phyloP scores from a whole-genome alignment of 2,888 invertebrate species.

The Drosophila monieri region DNA sequence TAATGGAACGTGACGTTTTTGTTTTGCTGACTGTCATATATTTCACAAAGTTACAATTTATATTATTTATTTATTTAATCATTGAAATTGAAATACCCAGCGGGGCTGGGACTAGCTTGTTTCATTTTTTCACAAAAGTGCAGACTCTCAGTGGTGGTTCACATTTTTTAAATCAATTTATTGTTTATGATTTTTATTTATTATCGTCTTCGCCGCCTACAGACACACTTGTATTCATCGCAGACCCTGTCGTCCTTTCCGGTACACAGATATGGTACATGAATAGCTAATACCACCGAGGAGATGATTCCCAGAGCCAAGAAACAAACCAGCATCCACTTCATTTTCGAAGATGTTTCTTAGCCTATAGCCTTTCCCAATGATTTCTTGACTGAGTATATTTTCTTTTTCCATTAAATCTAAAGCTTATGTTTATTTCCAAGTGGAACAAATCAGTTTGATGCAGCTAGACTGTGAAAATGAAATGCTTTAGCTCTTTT shows the following conservation, averaged over 20 bases:
- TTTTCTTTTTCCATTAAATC: neutral
- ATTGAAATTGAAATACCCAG: neutral
- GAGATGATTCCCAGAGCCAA: neutral
- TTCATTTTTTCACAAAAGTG: neutral
- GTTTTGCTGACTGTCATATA: neutral
- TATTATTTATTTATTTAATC: neutral
- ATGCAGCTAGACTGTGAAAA: neutral
- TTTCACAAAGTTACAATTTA: neutral
- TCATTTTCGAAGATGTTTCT: neutral
- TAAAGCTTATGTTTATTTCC: neutral
- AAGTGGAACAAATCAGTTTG: conserved; percentile 1
- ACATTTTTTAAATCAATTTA: neutral
- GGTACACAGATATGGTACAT: neutral
- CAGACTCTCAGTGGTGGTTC: neutral
- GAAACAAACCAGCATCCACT: neutral
- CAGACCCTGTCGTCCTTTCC: neutral
- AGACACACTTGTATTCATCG: neutral
- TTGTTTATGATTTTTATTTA: neutral
- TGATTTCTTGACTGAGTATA: neutral
- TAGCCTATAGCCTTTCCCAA: neutral
- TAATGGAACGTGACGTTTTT: conserved; percentile 9
- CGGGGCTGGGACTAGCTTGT: neutral
- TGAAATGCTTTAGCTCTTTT: neutral
- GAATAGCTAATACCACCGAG: neutral
- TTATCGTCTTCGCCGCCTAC: neutral